Conservation (phyloP, 2,888 invertebrate species). For the Caenorhabditis virilis region DNA sequence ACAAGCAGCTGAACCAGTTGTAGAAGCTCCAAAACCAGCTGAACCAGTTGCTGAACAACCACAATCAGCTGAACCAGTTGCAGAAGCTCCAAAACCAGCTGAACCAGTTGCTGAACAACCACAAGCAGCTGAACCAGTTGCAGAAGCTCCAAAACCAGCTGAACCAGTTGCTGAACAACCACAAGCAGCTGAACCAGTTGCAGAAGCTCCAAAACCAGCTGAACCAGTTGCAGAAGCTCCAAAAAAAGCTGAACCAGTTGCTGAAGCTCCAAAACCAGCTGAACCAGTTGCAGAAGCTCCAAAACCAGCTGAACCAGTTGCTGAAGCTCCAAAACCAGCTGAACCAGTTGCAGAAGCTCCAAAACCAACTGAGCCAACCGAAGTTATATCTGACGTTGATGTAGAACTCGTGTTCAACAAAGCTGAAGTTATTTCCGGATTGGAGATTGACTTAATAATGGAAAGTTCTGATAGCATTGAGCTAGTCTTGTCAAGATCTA, state of each 20-base stretch:
- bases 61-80: neutral
- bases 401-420: no score
- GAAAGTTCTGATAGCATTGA: no score
- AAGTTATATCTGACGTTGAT: no score
- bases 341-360: constrained; percentile 4
- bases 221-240: neutral
- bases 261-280: constrained; percentile 4
- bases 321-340: neutral
- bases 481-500: no score
- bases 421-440: no score
- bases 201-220: constrained; percentile 1
- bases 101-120: no score
- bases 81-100: neutral
- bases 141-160: constrained; percentile 1
- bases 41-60: neutral
- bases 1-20: constrained; percentile 2
- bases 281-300: no score
- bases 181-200: constrained; percentile 5
- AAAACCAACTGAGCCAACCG: no score
- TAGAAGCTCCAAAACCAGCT: neutral
- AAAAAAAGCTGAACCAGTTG: constrained; percentile 6
- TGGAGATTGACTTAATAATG: no score
- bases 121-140: neutral
- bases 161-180: constrained; percentile 7
- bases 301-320: constrained; percentile 7